A percentile compares a stretch with the other conserved stretches of the same genome.
These are phyloP conservation scores for Teinopalpus imperialis DNA, from an alignment of 2,888 invertebrate species.

Conservation along the genomic window DNA sequence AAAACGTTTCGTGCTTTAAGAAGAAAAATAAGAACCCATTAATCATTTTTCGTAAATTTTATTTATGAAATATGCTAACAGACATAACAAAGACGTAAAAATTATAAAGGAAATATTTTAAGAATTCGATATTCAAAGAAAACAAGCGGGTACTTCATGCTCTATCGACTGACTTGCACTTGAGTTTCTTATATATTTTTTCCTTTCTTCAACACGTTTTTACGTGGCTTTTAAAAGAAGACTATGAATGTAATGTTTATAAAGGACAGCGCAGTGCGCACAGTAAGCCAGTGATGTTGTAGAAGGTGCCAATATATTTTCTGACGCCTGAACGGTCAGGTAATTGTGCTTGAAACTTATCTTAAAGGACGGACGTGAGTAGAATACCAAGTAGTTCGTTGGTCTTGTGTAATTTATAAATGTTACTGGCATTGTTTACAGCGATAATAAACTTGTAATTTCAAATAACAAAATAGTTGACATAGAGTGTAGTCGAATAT, in stretches of 20 bases:
- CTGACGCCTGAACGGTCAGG: constrained; percentile 77
- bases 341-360: constrained; percentile 80
- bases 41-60: constrained; percentile 56
- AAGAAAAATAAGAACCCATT: constrained; percentile 58
- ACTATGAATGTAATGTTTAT: constrained; percentile 49
- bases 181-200: constrained; percentile 27
- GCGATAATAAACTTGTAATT: constrained; percentile 31
- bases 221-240: constrained; percentile 44
- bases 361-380: constrained; percentile 71
- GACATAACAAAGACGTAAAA: constrained; percentile 12
- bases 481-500: too few species aligned
- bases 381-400: constrained; percentile 63
- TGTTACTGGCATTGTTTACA: constrained; percentile 43
- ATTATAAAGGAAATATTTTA: constrained; percentile 41
- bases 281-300: constrained; percentile 50
- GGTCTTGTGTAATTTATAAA: constrained; percentile 70
- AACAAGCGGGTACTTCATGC: constrained; percentile 21
- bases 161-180: constrained; percentile 8
- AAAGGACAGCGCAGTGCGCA: constrained; percentile 38
- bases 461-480: too few species aligned
- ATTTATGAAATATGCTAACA: constrained; percentile 43
- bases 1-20: constrained; percentile 48
- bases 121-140: constrained; percentile 34
- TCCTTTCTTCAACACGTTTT: constrained; percentile 38
- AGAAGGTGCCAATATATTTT: constrained; percentile 78